Base-by-base conservation (phyloP, 1,140 invertebrate species). In the Eriosoma lanigerum region DNA sequence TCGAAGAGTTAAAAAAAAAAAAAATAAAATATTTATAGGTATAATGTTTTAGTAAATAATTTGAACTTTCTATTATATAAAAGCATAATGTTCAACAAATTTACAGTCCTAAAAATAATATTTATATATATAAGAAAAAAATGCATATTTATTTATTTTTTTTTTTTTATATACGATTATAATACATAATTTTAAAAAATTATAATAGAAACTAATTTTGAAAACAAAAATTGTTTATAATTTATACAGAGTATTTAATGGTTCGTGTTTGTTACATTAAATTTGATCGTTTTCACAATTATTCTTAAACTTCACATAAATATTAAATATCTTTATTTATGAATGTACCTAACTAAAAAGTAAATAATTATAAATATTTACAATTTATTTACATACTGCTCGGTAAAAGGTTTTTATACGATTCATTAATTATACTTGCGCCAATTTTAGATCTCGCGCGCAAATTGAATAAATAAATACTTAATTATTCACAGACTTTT, bases 401-500 rank as follows among this genome's bases (percentile, higher is more conserved):
- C 64, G 12, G 32, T 66, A 66, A 46, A 66, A 13, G 64, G 32
- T 44, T 46, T 46, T 12, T 38, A 21, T 38, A 19, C 5, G 64
- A 66, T 46, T 66, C 64, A 44, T 66, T 66, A 44, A 66, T 66
- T 46, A 46, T 66, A 66, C 64, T 44, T 66, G 64, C 64, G n/a
- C 21, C 32, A 46, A 66, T 66, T 38, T 66, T 12, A 24, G n/a
- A 19, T 46, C 64, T 66, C 64, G n/a, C 12, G n/a, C 12, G 10
- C 44, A 66, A 44, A 46, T 66, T 44, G 38, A 44, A 46, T 46
- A 66, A 66, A 66, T 66, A 66, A n/a, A 13, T 44, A 66, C 32
- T 66, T 66, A 21, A 46, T 13, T 46, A 38, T 12, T 13, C 12
- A 46, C 3, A 21, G 62, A 21, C n/a, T 60, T 60, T 56, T 38